phyloP scores from a whole-genome alignment of 1,140 invertebrate species.

The Drosophila oshimai region DNA sequence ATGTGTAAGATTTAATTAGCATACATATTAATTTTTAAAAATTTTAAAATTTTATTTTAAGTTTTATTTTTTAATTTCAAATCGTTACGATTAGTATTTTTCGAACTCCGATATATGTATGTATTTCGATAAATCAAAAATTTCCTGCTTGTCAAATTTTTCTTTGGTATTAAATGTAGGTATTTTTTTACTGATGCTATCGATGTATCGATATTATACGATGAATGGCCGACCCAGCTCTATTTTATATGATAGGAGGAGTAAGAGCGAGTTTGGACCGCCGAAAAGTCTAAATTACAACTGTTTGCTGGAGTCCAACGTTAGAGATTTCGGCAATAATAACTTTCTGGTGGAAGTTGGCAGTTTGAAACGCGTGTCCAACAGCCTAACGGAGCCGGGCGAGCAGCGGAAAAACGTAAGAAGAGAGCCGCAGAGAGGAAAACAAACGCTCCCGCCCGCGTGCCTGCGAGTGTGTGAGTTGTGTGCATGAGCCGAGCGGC shows the following conservation, averaged over 20 bases:
- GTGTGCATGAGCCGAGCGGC: slow-evolving; percentile 25
- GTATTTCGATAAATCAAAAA: too few species aligned
- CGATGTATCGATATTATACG: too few species aligned
- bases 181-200: too few species aligned
- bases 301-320: slow-evolving; percentile 3
- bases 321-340: not conserved
- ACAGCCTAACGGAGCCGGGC: not conserved
- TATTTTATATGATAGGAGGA: too few species aligned
- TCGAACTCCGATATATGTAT: too few species aligned
- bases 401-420: slow-evolving; percentile 21
- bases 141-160: too few species aligned
- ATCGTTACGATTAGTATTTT: too few species aligned
- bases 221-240: too few species aligned
- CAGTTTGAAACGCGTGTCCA: not conserved
- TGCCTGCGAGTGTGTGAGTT: slow-evolving; percentile 12
- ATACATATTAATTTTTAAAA: too few species aligned
- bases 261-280: slow-evolving; percentile 30
- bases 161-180: not conserved
- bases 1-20: too few species aligned
- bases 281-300: slow-evolving; percentile 51
- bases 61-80: too few species aligned
- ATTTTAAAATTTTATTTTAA: too few species aligned
- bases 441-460: slow-evolving; percentile 37
- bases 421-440: slow-evolving; percentile 16
- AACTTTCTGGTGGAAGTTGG: not conserved